These are phyloP conservation scores for Megaleporinus macrocephalus DNA, from an alignment of 2,113 vertebrate genomes.

Conservation along the genomic window DNA sequence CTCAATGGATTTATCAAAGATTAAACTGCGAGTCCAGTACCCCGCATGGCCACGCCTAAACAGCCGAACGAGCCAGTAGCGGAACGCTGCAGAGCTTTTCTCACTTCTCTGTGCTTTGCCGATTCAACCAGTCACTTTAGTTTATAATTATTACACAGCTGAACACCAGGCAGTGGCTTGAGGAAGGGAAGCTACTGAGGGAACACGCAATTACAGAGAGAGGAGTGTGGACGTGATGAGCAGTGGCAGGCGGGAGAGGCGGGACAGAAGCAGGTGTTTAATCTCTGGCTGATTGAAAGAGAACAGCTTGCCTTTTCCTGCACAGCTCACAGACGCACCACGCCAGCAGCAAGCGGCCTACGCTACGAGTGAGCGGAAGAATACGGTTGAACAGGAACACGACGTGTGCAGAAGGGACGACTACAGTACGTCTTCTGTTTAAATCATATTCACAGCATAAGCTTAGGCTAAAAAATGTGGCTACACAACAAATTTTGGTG, in stretches of 20 bases:
- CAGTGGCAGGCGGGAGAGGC: constrained; percentile 16
- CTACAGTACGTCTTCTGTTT: not conserved
- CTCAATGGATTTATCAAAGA: too few relatives aligned
- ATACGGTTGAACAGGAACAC: constrained; percentile 9
- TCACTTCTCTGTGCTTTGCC: not conserved
- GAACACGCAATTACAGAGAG: constrained; percentile 35
- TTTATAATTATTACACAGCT: not conserved
- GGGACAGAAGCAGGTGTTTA: constrained; percentile 42
- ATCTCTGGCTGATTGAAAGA: constrained; percentile 16
- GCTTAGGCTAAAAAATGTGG: too few relatives aligned
- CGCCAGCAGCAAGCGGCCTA: constrained; percentile 6
- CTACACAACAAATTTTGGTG: too few relatives aligned
- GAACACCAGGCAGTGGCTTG: constrained; percentile 12
- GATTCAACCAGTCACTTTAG: not conserved
- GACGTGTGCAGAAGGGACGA: not conserved
- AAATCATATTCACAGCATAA: too few relatives aligned
- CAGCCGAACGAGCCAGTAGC: too few relatives aligned
- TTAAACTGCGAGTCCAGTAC: too few relatives aligned
- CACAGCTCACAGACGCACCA: constrained; percentile 4
- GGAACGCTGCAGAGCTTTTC: too few relatives aligned
- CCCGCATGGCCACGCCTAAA: too few relatives aligned
- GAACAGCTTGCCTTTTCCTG: constrained; percentile 39
- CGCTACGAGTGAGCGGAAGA: constrained; percentile 6
- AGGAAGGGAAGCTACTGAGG: constrained; percentile 19
- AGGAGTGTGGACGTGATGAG: constrained; percentile 10